Evolutionary conservation across 2,113 vertebrate species (phyloP).

Genomic region (Synodontis membranacea): DNA sequence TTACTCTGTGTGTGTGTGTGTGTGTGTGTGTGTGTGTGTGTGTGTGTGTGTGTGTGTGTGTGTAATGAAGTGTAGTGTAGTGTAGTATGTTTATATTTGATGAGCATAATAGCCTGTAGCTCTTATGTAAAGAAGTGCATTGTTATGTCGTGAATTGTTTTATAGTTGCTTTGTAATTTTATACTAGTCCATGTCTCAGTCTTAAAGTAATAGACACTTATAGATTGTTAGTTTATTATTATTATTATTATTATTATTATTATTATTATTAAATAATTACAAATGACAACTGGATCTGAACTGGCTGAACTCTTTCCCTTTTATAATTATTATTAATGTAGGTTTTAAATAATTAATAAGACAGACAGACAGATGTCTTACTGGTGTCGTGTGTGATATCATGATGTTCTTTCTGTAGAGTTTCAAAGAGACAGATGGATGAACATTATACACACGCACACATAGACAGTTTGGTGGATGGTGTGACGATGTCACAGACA

Average conservation of each 20-base stretch:
- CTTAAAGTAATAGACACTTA: not conserved
- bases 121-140: not conserved
- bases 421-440: not conserved
- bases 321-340: not conserved
- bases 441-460: too few relatives aligned
- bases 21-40: conserved; percentile 3
- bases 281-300: not conserved
- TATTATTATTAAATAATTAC: not conserved
- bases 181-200: not conserved
- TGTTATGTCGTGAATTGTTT: not conserved
- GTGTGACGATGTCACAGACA: too few relatives aligned
- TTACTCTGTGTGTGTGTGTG: not conserved
- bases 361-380: not conserved
- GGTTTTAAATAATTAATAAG: not conserved
- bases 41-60: not conserved
- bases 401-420: not conserved
- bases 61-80: not conserved
- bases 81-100: not conserved
- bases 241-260: not conserved
- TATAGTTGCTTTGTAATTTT: not conserved
- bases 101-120: not conserved
- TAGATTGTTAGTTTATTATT: not conserved
- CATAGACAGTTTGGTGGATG: too few relatives aligned
- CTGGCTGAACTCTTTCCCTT: not conserved
- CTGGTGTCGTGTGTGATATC: not conserved